phyloP scores from a whole-genome alignment of 2,888 invertebrate species.

The Rhagium mordax region DNA sequence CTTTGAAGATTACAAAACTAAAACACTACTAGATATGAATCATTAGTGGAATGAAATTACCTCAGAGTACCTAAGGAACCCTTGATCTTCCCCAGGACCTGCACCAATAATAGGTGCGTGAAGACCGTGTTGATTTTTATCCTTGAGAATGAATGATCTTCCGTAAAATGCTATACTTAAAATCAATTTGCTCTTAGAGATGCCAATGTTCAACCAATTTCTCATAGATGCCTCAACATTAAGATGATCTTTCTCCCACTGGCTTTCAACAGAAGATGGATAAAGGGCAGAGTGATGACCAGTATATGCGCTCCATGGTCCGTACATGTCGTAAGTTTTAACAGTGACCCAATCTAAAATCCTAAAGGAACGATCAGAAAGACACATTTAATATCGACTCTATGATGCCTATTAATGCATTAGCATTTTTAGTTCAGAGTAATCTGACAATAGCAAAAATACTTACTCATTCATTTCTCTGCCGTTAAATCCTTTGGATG shows the following conservation, averaged over 20 bases:
- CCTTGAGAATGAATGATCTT: conserved; percentile 74
- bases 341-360: conserved; percentile 78
- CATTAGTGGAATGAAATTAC: too few species aligned
- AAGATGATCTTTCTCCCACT: conserved; percentile 30
- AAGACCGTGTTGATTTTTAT: conserved; percentile 55
- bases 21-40: too few species aligned
- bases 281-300: conserved; percentile 80
- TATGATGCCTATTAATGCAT: too few species aligned
- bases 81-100: conserved; percentile 63
- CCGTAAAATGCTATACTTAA: conserved; percentile 82
- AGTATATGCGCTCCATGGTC: conserved; percentile 75
- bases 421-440: too few species aligned
- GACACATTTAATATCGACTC: too few species aligned
- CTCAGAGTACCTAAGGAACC: conserved; percentile 20
- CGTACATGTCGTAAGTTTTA: conserved; percentile 84
- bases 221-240: conserved; percentile 35
- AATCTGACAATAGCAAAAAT: too few species aligned
- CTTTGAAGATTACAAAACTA: too few species aligned
- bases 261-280: conserved; percentile 63
- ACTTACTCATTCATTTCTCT: conserved; percentile 51
- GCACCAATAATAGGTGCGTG: conserved; percentile 64
- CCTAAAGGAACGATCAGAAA: too few species aligned
- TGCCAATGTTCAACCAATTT: conserved; percentile 72
- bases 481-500: conserved; percentile 50
- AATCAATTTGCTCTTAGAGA: conserved; percentile 75